Conservation (phyloP, 2,113 vertebrate genomes). For the Vidua chalybeata region DNA sequence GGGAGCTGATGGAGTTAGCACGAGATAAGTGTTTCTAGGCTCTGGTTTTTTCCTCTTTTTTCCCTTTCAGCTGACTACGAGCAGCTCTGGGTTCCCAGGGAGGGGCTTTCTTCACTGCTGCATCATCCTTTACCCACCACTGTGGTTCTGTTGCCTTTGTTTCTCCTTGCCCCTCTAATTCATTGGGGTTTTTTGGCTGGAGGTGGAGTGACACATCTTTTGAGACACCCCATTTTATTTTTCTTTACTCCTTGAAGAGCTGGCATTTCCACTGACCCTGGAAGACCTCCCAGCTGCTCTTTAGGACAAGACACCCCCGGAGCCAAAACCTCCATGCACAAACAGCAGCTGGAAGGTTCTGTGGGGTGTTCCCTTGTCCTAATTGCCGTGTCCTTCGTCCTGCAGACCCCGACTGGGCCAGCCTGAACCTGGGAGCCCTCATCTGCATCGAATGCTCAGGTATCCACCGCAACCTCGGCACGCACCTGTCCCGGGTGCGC, state of each 20-base stretch:
- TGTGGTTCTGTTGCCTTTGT: not conserved
- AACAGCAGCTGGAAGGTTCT: not conserved
- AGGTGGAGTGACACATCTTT: not conserved
- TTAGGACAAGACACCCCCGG: rapidly evolving
- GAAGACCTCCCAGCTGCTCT: not conserved
- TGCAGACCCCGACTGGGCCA: constrained; percentile 94
- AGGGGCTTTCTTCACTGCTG: not conserved
- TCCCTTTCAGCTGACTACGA: not conserved
- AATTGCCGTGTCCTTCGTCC: not conserved
- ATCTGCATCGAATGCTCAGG: constrained; percentile 99
- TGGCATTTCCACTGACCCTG: not conserved
- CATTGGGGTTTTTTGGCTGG: not conserved
- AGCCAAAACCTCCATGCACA: not conserved
- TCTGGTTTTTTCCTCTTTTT: not conserved
- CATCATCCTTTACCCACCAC: not conserved
- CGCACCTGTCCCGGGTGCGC: constrained; percentile 92
- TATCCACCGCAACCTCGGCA: constrained; percentile 96
- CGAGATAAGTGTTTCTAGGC: not conserved
- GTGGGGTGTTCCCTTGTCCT: not conserved
- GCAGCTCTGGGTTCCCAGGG: not conserved
- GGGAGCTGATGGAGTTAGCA: not conserved
- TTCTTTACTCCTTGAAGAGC: not conserved
- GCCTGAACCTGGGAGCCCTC: constrained; percentile 94
- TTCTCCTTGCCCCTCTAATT: not conserved
- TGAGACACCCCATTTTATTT: not conserved